phyloP scores from a whole-genome alignment of 2,797 vertebrate genomes.

The Molossus alvarezi region DNA sequence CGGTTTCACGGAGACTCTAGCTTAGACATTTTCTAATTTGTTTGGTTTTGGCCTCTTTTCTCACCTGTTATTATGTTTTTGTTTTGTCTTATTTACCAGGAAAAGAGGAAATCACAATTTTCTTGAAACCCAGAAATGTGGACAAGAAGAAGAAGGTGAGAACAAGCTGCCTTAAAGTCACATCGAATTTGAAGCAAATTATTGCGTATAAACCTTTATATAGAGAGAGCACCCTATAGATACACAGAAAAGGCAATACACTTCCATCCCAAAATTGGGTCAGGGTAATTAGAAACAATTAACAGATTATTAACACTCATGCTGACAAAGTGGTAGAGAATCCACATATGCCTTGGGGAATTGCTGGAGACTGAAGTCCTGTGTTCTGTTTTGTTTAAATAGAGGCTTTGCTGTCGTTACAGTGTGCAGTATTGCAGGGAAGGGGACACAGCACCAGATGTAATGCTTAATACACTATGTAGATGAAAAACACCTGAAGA shows the following conservation, averaged over 20 bases:
- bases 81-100: conserved; percentile 73
- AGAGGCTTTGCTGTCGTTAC: conserved; percentile 12
- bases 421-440: neutral
- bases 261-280: neutral
- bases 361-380: neutral
- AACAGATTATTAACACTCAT: conserved; percentile 51
- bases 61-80: conserved; percentile 73
- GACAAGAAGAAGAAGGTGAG: neutral
- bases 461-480: conserved; percentile 86
- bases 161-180: neutral
- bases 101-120: conserved; percentile 68
- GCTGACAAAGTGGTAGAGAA: conserved; percentile 53
- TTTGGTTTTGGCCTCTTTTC: neutral
- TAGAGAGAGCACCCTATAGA: neutral
- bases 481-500: conserved; percentile 78
- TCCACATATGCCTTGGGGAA: neutral
- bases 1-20: neutral
- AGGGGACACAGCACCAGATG: conserved; percentile 62
- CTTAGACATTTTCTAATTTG: neutral
- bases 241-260: neutral
- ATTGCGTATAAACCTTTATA: neutral
- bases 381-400: conserved; percentile 59
- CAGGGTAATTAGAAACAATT: neutral
- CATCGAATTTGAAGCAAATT: neutral
- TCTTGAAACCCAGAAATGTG: conserved; percentile 55